These are phyloP conservation scores for Phyllostomus hastatus DNA, from an alignment of 2,113 vertebrate species.

Conservation along the genomic window DNA sequence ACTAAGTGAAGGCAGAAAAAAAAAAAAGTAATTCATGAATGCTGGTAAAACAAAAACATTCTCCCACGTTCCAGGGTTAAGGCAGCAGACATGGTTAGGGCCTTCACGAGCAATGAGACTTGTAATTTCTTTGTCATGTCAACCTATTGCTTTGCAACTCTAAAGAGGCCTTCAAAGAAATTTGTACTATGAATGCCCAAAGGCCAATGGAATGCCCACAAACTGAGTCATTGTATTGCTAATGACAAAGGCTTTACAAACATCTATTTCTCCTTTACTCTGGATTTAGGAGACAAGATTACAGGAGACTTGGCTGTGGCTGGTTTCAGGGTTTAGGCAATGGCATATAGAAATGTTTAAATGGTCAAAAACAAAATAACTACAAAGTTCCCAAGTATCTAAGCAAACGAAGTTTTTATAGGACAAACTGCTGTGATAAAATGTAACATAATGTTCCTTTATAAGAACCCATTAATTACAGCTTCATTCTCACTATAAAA, in stretches of 20 bases:
- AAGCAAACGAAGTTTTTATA: background rate
- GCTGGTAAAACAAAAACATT: background rate
- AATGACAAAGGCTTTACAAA: conserved; percentile 8
- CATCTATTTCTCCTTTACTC: conserved; percentile 5
- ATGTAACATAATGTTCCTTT: background rate
- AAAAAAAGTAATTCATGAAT: background rate
- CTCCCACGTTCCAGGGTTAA: background rate
- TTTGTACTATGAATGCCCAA: background rate
- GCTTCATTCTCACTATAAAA: background rate
- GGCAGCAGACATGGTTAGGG: background rate
- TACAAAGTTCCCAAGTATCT: conserved; percentile 14
- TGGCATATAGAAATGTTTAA: conserved; percentile 14
- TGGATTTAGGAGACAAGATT: background rate
- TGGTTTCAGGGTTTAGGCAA: background rate
- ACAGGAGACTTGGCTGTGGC: background rate
- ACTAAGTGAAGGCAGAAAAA: background rate
- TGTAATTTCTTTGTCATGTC: background rate
- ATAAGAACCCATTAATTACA: background rate
- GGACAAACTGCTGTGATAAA: background rate
- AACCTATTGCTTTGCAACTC: background rate
- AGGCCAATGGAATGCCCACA: background rate
- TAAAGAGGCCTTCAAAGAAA: background rate
- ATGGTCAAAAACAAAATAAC: conserved; percentile 11
- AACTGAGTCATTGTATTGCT: background rate
- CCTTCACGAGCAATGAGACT: background rate